Base-by-base conservation (phyloP, 2,888 invertebrate species). In the Ectemnius lituratus region DNA sequence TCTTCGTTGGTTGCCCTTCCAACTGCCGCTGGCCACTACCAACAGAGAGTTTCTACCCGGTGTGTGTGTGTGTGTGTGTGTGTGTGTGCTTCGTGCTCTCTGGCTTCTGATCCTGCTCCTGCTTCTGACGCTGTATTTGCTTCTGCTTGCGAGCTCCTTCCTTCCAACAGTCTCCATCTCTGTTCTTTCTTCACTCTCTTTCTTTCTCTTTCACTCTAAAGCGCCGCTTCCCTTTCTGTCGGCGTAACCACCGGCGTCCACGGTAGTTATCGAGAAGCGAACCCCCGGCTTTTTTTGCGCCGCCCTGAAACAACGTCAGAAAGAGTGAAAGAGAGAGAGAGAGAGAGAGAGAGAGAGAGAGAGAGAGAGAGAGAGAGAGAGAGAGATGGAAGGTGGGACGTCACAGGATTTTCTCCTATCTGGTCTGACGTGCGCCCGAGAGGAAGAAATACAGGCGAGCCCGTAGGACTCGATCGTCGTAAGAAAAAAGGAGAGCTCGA, bases 191-290 rank as follows among this genome's bases (percentile, higher is more conserved):
- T 1, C 6, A 14, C 1, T 49, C 52, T 16, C 13, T 52, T 16
- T 16, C 1, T 52, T 13, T 0, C 5, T 52, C 52, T 2, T 14
- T 52, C 16, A n/a, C n/a, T n/a, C n/a, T n/a, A n/a, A n/a, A n/a
- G 4, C 52, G 5, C 6, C 58, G 59, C 60, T 47, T 37, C 57
- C 58, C 68, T 62, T 73, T 68, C 75, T 73, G 66, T 67, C 76
- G 80, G 75, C 67, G 77, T 76, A 83, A 80, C 75, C 78, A 75
- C 69, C 66, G 79, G 70, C 68, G 78, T 77, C 82, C 82, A 79
- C 75, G 81, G 83, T 81, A 83, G 81, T 83, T 83, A 83, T 81
- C 83, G 77, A 79, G 83, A 76, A 79, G 75, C 77, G 73, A 81
- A 79, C 52, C 80, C 37, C 37, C 81, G 69, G 72, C 73, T 82